Evolutionary conservation across 2,888 invertebrate species (phyloP).

Genomic region (Rapana venosa): DNA sequence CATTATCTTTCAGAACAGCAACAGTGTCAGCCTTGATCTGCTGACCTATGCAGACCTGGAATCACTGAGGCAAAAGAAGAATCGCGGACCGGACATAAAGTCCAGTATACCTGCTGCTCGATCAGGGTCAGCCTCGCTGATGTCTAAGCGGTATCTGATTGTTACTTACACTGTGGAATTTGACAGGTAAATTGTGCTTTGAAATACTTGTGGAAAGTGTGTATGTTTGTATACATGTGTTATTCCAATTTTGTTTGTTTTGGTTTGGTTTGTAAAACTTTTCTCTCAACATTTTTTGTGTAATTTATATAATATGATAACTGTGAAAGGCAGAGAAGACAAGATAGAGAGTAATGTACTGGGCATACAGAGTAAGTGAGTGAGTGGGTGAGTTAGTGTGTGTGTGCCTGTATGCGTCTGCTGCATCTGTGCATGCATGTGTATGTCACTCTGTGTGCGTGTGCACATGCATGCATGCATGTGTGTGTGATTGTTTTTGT

Average conservation of each 20-base stretch:
- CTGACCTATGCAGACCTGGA: constrained; percentile 77
- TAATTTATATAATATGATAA: no score
- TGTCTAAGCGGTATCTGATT: constrained; percentile 76
- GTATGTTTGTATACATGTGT: not conserved
- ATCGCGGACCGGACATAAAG: constrained; percentile 60
- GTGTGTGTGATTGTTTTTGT: no score
- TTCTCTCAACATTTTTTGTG: no score
- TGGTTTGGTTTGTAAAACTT: no score
- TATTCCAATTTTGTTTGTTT: no score
- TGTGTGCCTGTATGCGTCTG: not conserved
- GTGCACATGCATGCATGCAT: not conserved
- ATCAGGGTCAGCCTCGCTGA: constrained; percentile 63
- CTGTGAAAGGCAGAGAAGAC: no score
- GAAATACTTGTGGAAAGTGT: not conserved
- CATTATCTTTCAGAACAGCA: constrained; percentile 56
- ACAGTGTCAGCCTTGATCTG: constrained; percentile 75
- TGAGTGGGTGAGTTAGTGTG: no score
- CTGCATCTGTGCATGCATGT: not conserved
- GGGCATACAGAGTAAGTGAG: no score
- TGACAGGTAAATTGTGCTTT: constrained; percentile 69
- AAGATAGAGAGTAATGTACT: no score
- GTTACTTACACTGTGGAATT: constrained; percentile 78
- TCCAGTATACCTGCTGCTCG: constrained; percentile 60
- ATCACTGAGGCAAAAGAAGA: constrained; percentile 72
- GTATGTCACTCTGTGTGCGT: not conserved